Conservation (phyloP, 2,888 invertebrate genomes). For the Drosophila nr. perissopoda region DNA sequence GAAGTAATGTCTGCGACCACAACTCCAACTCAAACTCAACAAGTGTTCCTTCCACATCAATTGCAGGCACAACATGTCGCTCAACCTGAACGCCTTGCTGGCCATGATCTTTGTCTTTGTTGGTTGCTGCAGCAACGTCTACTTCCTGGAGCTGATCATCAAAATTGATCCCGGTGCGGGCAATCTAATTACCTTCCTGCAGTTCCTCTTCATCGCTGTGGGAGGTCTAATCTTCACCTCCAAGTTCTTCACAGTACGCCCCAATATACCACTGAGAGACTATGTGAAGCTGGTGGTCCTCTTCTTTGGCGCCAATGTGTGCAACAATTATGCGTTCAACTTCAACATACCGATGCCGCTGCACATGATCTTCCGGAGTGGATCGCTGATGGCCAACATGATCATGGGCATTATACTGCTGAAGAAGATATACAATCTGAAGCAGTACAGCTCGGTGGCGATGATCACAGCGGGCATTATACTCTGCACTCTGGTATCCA, state of each 20-base stretch:
- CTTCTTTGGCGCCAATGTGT: slow-evolving; percentile 96
- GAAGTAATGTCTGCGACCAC: not conserved
- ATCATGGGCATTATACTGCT: slow-evolving; percentile 96
- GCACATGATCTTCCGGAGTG: slow-evolving; percentile 99
- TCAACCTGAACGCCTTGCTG: slow-evolving; percentile 87
- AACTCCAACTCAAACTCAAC: not conserved
- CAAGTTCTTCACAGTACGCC: slow-evolving; percentile 92
- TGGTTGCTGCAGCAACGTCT: slow-evolving; percentile 95
- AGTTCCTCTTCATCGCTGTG: slow-evolving; percentile 95
- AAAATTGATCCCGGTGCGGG: slow-evolving; percentile 96
- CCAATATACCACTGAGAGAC: slow-evolving; percentile 91
- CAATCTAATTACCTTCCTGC: slow-evolving; percentile 97
- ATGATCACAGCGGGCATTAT: slow-evolving; percentile 97
- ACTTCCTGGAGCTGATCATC: slow-evolving; percentile 94
- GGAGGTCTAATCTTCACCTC: slow-evolving; percentile 94
- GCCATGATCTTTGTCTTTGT: slow-evolving; percentile 91
- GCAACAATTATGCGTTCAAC: slow-evolving; percentile 97
- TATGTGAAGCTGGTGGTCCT: slow-evolving; percentile 93
- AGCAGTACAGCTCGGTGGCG: slow-evolving; percentile 95
- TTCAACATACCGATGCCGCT: slow-evolving; percentile 99
- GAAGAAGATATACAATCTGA: slow-evolving; percentile 91
- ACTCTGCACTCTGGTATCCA: slow-evolving; percentile 95
- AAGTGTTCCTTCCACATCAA: not conserved
- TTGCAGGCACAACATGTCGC: slow-evolving; percentile 47
- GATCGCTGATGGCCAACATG: slow-evolving; percentile 98